Conservation (phyloP, 2,113 vertebrate genomes). For the Holacanthus passer region DNA sequence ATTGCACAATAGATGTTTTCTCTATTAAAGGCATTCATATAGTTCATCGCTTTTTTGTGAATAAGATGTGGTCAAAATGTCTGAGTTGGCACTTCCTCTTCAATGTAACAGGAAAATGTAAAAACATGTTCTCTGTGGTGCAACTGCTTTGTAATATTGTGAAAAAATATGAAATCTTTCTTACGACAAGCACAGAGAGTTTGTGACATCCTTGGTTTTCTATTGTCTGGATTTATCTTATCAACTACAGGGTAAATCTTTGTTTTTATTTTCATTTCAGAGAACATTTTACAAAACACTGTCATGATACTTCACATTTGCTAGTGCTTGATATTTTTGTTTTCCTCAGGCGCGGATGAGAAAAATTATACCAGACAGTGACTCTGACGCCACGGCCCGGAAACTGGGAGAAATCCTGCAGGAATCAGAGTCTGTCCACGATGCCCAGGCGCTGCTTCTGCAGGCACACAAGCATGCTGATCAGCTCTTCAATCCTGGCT, state of each 20-base stretch:
- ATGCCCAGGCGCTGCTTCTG: conserved; percentile 59
- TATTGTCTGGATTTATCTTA: background rate
- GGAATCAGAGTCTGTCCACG: conserved; percentile 12
- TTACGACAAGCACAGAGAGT: conserved; percentile 13
- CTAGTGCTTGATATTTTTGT: background rate
- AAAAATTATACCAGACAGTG: conserved; percentile 43
- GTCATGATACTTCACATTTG: background rate
- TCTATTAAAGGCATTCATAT: background rate
- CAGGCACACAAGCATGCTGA: conserved; percentile 69
- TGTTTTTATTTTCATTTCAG: background rate
- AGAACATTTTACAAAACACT: background rate
- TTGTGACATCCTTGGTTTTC: background rate
- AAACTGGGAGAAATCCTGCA: conserved; percentile 69
- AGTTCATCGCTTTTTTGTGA: conserved; percentile 11
- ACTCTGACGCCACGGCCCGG: conserved; percentile 31
- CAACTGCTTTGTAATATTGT: conserved; percentile 36
- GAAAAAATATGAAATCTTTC: conserved; percentile 23
- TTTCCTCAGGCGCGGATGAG: conserved; percentile 70
- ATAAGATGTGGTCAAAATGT: conserved; percentile 30
- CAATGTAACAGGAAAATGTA: conserved; percentile 37
- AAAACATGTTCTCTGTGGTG: conserved; percentile 36
- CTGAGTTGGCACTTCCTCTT: conserved; percentile 45
- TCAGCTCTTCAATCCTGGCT: conserved; percentile 40
- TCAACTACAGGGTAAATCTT: background rate
- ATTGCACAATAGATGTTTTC: conserved; percentile 36